Evolutionary conservation across 2,797 vertebrate species (phyloP).

Genomic region (Rousettus madagascariensis): DNA sequence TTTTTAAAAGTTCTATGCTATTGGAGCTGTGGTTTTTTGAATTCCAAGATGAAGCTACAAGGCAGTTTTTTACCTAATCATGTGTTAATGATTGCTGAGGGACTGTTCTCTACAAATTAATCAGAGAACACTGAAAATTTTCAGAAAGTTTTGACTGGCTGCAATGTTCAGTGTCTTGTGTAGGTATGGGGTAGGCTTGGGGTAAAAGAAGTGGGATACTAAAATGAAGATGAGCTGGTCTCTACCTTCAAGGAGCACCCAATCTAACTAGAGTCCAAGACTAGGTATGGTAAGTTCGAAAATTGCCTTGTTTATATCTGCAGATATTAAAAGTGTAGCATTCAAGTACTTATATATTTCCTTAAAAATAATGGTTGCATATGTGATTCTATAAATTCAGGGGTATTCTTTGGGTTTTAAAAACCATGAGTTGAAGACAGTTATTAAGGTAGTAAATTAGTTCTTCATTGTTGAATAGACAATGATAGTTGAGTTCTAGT

Average conservation of each 20-base stretch:
- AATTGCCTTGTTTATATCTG: neutral
- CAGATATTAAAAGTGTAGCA: neutral
- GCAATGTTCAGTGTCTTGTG: neutral
- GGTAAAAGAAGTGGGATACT: neutral
- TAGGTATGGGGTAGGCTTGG: neutral
- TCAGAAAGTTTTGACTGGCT: neutral
- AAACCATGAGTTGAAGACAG: neutral
- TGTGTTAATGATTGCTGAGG: neutral
- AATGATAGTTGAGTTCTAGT: neutral
- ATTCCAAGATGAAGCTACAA: neutral
- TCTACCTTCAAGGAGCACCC: neutral
- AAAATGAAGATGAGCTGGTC: neutral
- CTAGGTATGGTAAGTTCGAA: neutral
- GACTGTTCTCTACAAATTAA: slow-evolving; percentile 2
- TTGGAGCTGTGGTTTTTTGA: neutral
- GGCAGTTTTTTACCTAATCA: neutral
- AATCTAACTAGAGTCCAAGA: neutral
- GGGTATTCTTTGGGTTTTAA: slow-evolving; percentile 13
- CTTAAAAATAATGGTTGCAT: neutral
- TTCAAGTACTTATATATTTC: neutral
- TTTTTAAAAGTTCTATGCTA: neutral
- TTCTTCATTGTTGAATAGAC: neutral
- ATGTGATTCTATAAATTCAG: neutral
- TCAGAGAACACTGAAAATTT: slow-evolving; percentile 17
- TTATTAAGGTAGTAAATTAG: neutral